Evolutionary conservation across 2,797 vertebrate species (phyloP).

Genomic region (Catamblyrhynchus diadema): DNA sequence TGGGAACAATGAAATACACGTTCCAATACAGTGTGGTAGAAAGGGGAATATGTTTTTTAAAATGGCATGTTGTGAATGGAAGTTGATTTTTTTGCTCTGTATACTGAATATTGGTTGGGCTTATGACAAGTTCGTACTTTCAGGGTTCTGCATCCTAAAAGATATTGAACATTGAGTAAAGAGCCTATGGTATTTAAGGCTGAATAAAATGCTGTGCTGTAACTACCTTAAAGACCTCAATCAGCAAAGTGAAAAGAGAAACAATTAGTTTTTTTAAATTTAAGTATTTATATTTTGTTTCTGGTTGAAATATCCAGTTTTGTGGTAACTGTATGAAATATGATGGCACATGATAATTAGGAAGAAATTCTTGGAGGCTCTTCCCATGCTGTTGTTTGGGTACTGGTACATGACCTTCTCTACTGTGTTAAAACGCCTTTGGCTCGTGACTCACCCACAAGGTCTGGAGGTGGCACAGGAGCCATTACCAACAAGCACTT

Average conservation of each 20-base stretch:
- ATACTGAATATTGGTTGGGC: neutral
- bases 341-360: accelerated
- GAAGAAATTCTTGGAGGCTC: neutral
- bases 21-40: neutral
- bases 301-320: neutral
- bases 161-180: neutral
- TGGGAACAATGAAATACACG: neutral
- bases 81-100: neutral
- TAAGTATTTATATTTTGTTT: neutral
- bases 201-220: neutral
- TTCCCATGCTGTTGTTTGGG: neutral
- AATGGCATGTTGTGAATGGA: neutral
- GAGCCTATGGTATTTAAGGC: neutral
- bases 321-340: neutral
- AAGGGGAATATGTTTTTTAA: neutral
- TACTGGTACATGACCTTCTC: neutral
- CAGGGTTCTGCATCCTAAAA: neutral
- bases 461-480: neutral
- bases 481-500: neutral
- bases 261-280: neutral
- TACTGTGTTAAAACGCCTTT: neutral
- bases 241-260: neutral
- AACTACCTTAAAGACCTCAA: neutral
- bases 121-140: neutral
- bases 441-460: neutral